phyloP scores from a whole-genome alignment of 2,113 vertebrate species.

The Nycticryphes semicollaris region DNA sequence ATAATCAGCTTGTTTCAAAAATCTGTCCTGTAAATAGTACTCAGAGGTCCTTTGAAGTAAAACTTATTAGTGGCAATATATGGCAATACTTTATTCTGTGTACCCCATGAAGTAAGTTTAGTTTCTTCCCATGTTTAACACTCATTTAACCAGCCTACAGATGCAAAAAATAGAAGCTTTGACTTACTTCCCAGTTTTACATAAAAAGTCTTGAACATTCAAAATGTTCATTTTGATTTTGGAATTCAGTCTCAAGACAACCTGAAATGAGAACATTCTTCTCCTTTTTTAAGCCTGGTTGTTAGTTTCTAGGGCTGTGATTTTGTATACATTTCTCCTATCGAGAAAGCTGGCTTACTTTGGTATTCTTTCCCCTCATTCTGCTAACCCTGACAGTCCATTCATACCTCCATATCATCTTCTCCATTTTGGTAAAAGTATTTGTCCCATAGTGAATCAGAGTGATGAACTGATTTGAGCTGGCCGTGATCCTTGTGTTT shows the following conservation, averaged over 20 bases:
- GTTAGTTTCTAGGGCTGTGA: background rate
- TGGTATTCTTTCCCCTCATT: background rate
- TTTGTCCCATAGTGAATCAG: background rate
- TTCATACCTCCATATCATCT: background rate
- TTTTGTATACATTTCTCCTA: fast-evolving
- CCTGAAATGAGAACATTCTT: background rate
- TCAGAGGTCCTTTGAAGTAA: background rate
- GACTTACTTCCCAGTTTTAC: background rate
- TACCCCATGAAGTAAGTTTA: background rate
- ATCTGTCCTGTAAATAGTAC: background rate
- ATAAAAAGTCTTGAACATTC: background rate
- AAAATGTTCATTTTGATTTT: background rate
- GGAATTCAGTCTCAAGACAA: background rate
- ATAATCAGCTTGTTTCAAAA: background rate
- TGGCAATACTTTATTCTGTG: background rate
- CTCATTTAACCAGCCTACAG: background rate
- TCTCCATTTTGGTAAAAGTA: background rate
- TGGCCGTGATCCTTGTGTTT: background rate
- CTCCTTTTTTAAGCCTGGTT: background rate
- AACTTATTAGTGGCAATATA: background rate
- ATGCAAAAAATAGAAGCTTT: background rate
- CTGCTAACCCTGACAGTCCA: background rate
- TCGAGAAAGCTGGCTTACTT: background rate
- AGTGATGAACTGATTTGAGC: background rate
- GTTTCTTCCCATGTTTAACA: background rate